A percentile compares a stretch with the other conserved stretches of the same genome.
Conservation (phyloP, 2,888 invertebrate species). For the Psylliodes chrysocephalus region DNA sequence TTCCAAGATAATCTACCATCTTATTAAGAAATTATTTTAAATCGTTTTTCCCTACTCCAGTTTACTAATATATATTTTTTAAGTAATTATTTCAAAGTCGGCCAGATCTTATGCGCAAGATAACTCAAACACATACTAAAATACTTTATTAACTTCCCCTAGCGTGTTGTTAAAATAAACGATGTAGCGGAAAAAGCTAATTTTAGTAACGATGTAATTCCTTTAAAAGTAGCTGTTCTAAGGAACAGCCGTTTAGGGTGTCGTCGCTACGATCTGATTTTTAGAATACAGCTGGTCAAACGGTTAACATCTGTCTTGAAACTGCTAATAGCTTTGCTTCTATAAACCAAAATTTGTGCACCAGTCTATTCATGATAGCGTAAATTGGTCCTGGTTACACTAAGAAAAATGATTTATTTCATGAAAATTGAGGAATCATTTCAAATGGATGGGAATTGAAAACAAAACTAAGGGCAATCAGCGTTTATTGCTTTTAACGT, state of each 20-base stretch:
- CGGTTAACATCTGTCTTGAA: constrained; percentile 5
- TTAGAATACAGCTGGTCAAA: constrained; percentile 10
- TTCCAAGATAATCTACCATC: no score
- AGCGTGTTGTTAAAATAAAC: neutral
- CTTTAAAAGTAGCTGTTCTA: neutral
- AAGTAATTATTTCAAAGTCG: no score
- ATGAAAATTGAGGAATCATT: no score
- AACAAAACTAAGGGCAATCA: no score
- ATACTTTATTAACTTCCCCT: neutral
- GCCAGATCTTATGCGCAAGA: no score
- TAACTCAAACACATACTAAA: no score
- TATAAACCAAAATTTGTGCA: neutral
- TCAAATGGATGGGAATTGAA: no score
- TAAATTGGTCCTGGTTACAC: neutral
- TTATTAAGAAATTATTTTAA: no score
- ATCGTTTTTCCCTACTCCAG: no score
- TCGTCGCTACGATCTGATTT: constrained; percentile 13
- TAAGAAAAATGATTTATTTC: neutral
- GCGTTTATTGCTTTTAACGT: no score
- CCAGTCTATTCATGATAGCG: neutral
- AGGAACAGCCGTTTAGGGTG: neutral
- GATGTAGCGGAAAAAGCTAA: constrained; percentile 11
- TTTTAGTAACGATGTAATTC: constrained; percentile 16
- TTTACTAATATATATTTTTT: no score
- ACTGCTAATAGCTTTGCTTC: neutral